Percentiles rank a stretch among this genome's conserved stretches.
Conservation (phyloP, 2,888 invertebrate genomes). For the Polyploca ridens region DNA sequence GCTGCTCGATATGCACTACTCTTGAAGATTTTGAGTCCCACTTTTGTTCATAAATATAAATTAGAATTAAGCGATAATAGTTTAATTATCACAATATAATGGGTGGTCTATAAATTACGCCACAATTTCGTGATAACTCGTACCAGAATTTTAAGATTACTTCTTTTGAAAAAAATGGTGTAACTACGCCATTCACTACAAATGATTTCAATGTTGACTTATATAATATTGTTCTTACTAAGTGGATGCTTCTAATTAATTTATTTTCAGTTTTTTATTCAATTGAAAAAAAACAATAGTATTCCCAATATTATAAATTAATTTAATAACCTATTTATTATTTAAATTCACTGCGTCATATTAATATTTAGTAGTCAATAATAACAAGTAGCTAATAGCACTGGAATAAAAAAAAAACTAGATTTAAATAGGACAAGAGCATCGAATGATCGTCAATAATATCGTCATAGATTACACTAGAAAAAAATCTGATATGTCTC, state of each 20-base stretch:
- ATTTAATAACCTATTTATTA: not conserved
- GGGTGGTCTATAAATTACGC: not conserved
- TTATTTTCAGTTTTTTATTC: not conserved
- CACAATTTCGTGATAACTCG: not conserved
- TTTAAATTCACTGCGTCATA: not conserved
- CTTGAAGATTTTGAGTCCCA: constrained; percentile 17
- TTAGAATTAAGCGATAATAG: constrained; percentile 19
- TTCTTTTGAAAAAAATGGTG: not conserved
- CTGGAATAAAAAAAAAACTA: not conserved
- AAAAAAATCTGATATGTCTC: no score
- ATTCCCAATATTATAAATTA: not conserved
- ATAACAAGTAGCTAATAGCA: not conserved
- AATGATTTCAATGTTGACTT: not conserved
- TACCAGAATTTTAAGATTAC: no score
- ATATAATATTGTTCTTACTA: not conserved
- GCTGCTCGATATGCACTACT: not conserved
- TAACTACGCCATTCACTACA: not conserved
- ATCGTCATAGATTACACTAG: not conserved
- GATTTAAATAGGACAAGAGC: no score
- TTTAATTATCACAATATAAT: constrained; percentile 41
- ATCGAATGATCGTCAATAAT: no score
- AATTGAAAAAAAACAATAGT: not conserved
- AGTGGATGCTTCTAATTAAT: not conserved
- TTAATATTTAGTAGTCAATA: not conserved
- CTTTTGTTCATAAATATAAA: constrained; percentile 43